Evolutionary conservation across 2,888 invertebrate species (phyloP).

Genomic region (Ariolimax columbianus): DNA sequence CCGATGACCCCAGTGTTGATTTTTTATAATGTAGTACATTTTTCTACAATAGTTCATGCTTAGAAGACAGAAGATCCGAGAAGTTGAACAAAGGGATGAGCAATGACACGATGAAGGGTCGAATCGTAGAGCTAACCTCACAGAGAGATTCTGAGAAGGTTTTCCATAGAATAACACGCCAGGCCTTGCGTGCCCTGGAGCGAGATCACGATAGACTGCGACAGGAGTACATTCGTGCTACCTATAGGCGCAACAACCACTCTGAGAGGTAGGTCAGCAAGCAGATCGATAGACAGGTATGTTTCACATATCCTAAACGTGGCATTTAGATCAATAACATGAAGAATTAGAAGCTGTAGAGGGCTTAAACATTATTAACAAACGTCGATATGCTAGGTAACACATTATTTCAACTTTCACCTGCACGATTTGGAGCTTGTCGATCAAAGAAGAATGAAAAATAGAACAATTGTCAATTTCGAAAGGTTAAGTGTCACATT

Average conservation of each 20-base stretch:
- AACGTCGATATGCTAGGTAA: too few relatives aligned
- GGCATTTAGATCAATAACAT: neutral
- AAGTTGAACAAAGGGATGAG: conserved; percentile 18
- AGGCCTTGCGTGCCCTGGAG: conserved; percentile 43
- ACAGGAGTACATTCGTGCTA: conserved; percentile 38
- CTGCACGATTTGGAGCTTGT: too few relatives aligned
- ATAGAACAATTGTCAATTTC: too few relatives aligned
- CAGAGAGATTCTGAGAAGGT: conserved; percentile 49
- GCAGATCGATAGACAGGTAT: neutral
- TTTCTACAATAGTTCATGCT: neutral
- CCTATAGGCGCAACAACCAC: conserved; percentile 16
- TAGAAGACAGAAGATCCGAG: neutral
- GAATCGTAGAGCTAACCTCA: conserved; percentile 44
- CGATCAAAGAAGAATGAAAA: too few relatives aligned
- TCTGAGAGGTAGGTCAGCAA: neutral
- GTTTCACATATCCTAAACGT: neutral
- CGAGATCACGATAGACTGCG: conserved; percentile 42
- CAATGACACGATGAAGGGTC: conserved; percentile 31
- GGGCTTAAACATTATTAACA: too few relatives aligned
- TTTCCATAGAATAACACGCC: conserved; percentile 42
- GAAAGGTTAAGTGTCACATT: too few relatives aligned
- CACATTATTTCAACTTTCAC: too few relatives aligned
- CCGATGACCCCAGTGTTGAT: neutral
- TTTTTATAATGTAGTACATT: too few relatives aligned
- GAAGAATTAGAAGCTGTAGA: too few relatives aligned